These are phyloP conservation scores for Rafetus swinhoei DNA, from an alignment of 2,113 vertebrate species.

Conservation along the genomic window DNA sequence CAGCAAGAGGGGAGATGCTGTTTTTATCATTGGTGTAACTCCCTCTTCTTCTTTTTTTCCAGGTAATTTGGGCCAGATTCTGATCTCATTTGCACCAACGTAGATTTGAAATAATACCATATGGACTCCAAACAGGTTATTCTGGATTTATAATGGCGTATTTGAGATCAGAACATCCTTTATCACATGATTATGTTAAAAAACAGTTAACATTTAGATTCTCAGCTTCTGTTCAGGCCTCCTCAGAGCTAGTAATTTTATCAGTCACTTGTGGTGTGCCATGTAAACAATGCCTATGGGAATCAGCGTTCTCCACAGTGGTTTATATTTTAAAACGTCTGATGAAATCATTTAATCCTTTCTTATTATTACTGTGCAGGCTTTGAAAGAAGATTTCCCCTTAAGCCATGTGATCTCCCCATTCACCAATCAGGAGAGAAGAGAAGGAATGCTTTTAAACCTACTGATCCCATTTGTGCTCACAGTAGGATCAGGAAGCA, in stretches of 20 bases:
- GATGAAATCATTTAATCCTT: slow-evolving; percentile 64
- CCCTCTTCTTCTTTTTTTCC: background rate
- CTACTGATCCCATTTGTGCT: slow-evolving; percentile 98
- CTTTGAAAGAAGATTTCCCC: slow-evolving; percentile 98
- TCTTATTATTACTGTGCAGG: slow-evolving; percentile 85
- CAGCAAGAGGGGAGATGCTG: background rate
- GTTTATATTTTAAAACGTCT: slow-evolving; percentile 49
- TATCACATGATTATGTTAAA: background rate
- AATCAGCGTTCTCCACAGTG: slow-evolving; percentile 35
- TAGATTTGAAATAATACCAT: background rate
- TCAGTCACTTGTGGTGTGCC: slow-evolving; percentile 30
- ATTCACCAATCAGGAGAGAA: slow-evolving; percentile 99
- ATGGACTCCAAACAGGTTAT: background rate
- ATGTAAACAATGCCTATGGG: slow-evolving; percentile 44
- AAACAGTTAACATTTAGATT: background rate
- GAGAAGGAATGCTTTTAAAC: slow-evolving; percentile 99
- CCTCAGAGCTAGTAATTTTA: slow-evolving; percentile 54
- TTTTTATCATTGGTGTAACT: background rate
- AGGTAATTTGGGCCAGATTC: background rate
- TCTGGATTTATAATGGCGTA: background rate
- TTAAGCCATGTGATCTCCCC: slow-evolving; percentile 99
- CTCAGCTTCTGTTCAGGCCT: background rate
- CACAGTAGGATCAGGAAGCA: slow-evolving; percentile 98
- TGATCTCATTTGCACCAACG: background rate
- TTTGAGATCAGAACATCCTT: background rate